Base-by-base conservation (phyloP, 2,888 invertebrate genomes). In the Tachina fera region DNA sequence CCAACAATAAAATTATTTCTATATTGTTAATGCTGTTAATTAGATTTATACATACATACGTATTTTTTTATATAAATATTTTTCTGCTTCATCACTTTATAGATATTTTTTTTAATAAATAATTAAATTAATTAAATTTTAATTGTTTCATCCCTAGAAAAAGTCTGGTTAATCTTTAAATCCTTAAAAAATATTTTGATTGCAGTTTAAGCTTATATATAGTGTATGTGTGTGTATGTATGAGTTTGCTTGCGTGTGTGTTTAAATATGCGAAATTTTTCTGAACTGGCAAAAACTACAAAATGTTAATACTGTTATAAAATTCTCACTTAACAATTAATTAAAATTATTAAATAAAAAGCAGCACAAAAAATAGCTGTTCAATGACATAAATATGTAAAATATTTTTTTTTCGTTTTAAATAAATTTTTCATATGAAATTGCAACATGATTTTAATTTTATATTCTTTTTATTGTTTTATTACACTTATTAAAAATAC, bases 321-420 rank as follows among this genome's bases (percentile, higher is more conserved):
- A 53, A 53, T 43, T 79, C 67, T 65, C 63, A 63, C 71, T 79
- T 63, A 63, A 41, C 56, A 63, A 79, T 79, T 79, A 79, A 79
- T 79, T 71, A 63, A 79, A 63, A 56, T 53, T 45, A 68, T 41
- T 68, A 19, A 68, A 1, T 51, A 60, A 77, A 67, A 14, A 68
- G 4, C 60, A 60, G 68, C 58, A 31, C 2, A 31, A 31, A 3
- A 45, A 63, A 63, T 43, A 39, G 39, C 13, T 67, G 58, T 49
- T 14, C 77, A 77, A 1, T 77, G 77, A 49, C 58, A 68, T 68
- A 68, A 41, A 68, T 41, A 41, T n/a, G 14, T 31, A 22, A 45
- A 41, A 22, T 22, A 6, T 49, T 58, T 58, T 77, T 77, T 49
- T 13, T 51, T 43, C 0, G 22, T 31, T 58, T 41, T 60, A 49